These are phyloP conservation scores for Pycnonotus jocosus DNA, from an alignment of 2,113 vertebrate species.

Conservation along the genomic window DNA sequence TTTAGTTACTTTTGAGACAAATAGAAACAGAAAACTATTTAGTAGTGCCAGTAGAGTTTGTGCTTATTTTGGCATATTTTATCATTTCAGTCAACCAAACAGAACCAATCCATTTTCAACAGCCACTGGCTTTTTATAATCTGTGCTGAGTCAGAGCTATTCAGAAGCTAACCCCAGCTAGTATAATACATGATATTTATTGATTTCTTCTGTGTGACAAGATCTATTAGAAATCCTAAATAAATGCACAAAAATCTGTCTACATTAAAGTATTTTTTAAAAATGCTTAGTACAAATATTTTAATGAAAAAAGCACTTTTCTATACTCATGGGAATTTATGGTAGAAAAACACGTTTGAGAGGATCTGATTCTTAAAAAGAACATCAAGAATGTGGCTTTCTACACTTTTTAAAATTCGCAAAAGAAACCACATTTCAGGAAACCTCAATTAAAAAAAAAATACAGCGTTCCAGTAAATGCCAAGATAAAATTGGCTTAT, in stretches of 20 bases:
- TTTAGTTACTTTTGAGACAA: constrained; percentile 36
- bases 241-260: background rate
- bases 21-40: constrained; percentile 43
- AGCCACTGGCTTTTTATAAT: background rate
- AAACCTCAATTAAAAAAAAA: constrained; percentile 44
- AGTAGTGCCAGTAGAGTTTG: background rate
- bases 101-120: constrained; percentile 33
- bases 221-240: constrained; percentile 11
- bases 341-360: constrained; percentile 8
- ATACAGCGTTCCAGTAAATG: background rate
- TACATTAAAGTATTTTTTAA: background rate
- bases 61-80: constrained; percentile 22
- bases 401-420: constrained; percentile 38
- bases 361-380: constrained; percentile 30
- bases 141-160: constrained; percentile 56
- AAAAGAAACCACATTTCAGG: constrained; percentile 65
- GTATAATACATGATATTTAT: background rate
- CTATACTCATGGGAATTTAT: background rate
- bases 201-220: constrained; percentile 33
- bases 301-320: constrained; percentile 1
- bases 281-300: constrained; percentile 6
- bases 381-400: constrained; percentile 50
- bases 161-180: constrained; percentile 13
- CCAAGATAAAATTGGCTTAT: background rate
- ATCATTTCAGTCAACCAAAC: background rate